Evolutionary conservation across 2,113 vertebrate genomes (phyloP).

Genomic region (Myotis yumanensis): DNA sequence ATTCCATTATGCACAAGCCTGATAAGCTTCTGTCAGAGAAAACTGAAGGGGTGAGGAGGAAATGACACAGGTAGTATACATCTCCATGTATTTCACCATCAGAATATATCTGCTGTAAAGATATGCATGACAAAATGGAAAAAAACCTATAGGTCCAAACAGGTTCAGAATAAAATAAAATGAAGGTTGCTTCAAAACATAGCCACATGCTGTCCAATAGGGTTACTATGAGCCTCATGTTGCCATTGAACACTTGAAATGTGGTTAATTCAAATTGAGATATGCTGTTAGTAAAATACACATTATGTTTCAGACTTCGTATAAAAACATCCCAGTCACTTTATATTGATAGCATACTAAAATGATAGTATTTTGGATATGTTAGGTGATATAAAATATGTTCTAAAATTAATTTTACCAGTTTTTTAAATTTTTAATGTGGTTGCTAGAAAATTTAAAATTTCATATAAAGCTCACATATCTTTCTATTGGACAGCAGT

Average conservation of each 20-base stretch:
- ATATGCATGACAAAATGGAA: not conserved
- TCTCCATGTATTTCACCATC: not conserved
- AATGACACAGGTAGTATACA: not conserved
- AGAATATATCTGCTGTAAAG: not conserved
- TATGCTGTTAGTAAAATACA: not conserved
- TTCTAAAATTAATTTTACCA: slow-evolving; percentile 14
- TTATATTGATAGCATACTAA: not conserved
- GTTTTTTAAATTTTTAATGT: not conserved
- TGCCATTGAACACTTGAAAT: not conserved
- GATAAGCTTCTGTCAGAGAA: not conserved
- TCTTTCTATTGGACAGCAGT: not conserved
- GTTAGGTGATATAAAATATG: not conserved
- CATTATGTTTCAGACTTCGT: not conserved
- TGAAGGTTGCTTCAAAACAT: not conserved
- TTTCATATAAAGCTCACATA: not conserved
- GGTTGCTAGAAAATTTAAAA: not conserved
- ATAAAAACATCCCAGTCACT: not conserved
- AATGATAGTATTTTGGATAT: not conserved
- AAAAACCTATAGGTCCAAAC: not conserved
- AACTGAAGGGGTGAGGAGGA: not conserved
- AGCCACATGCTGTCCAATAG: not conserved
- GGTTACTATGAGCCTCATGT: not conserved
- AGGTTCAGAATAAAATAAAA: not conserved
- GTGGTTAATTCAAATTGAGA: not conserved
- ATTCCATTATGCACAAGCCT: not conserved